Evolutionary conservation across 1,140 invertebrate genomes (phyloP), one percentile per base, ranked within the genome.

Genomic region (Ditylenchus dipsaci): DNA sequence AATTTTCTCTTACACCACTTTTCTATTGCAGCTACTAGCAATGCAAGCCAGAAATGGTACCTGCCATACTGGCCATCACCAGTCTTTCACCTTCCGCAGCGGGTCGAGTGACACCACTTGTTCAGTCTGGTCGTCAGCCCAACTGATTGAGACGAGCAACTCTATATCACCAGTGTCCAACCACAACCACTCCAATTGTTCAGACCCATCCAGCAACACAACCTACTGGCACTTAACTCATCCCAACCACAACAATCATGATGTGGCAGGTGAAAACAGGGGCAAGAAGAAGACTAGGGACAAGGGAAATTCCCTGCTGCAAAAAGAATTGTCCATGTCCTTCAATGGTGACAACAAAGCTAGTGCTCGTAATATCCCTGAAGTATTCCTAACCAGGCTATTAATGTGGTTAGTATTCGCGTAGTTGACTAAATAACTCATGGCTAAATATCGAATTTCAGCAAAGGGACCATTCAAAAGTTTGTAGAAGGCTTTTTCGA

Each of bases 351-450:
- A 70, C n/a, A 53, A 26, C 49, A 19, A 53, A 8, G 49, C 15
- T n/a, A n/a, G n/a, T 8, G 23, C 72, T 8, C 62, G 77, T 45
- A 69, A 72, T 26, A 94, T 95, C 74, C 92, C 93, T 1, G 93
- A 96, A 86, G 94, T 95, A 82, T 95, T 93, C 84, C 86, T 95
- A 61, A 95, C 93, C 7, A 86, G 93, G 73, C 85, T 95, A 17
- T 84, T 96, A 0, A 94, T 93, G 27, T 94, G 92, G 0, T 95
- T 95, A 58, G 73, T 38, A 38, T 38, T 38, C 11, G 3, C 3
- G 11, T 38, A 5, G 33, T 11, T 38, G 3, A 38, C 33, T 38
- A 38, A 5, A 3, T 38, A 38, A 5, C 11, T 38, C 3, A 38
- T 38, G 33, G 33, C 3, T 38, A 5, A 11, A 11, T n/a, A n/a